These are phyloP conservation scores for Drosophila nikananu DNA, from an alignment of 1,140 invertebrate genomes.

Conservation along the genomic window DNA sequence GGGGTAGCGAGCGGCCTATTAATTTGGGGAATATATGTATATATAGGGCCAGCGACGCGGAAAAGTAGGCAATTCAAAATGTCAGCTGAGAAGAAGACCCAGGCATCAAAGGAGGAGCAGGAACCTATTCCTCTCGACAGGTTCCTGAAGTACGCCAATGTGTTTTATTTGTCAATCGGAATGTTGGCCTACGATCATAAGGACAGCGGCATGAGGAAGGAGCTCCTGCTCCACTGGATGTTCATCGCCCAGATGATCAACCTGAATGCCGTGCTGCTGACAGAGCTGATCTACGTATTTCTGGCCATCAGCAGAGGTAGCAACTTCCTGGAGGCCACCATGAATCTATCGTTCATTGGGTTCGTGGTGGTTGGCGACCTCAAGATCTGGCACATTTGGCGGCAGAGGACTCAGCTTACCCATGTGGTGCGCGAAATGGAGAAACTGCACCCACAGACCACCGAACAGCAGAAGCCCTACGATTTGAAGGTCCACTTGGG, in stretches of 20 bases:
- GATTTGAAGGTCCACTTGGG: slow-evolving; percentile 19
- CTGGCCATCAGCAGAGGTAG: slow-evolving; percentile 56
- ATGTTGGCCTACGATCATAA: slow-evolving; percentile 62
- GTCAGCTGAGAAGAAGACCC: neutral
- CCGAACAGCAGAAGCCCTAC: slow-evolving; percentile 40
- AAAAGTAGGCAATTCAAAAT: slow-evolving; percentile 16
- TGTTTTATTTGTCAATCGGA: slow-evolving; percentile 68
- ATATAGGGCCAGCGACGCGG: neutral
- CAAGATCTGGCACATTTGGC: slow-evolving; percentile 67
- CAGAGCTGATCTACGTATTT: slow-evolving; percentile 67
- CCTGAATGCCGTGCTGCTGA: slow-evolving; percentile 55
- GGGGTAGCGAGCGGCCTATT: neutral
- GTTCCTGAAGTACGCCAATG: slow-evolving; percentile 60
- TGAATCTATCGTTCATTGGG: slow-evolving; percentile 74
- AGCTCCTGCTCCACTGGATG: slow-evolving; percentile 25
- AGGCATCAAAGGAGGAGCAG: neutral
- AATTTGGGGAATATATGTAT: slow-evolving; percentile 11
- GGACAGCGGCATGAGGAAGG: neutral
- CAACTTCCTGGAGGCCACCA: slow-evolving; percentile 75
- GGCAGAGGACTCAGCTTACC: slow-evolving; percentile 34
- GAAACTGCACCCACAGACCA: slow-evolving; percentile 42
- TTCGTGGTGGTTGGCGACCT: slow-evolving; percentile 68
- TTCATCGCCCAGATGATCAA: slow-evolving; percentile 61
- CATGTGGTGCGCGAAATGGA: slow-evolving; percentile 45
- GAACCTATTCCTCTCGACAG: slow-evolving; percentile 16